Evolutionary conservation across 23 tunicate species (phyloP), one percentile per base, ranked within the genome.

Genomic region (Halocynthia aurantium): DNA sequence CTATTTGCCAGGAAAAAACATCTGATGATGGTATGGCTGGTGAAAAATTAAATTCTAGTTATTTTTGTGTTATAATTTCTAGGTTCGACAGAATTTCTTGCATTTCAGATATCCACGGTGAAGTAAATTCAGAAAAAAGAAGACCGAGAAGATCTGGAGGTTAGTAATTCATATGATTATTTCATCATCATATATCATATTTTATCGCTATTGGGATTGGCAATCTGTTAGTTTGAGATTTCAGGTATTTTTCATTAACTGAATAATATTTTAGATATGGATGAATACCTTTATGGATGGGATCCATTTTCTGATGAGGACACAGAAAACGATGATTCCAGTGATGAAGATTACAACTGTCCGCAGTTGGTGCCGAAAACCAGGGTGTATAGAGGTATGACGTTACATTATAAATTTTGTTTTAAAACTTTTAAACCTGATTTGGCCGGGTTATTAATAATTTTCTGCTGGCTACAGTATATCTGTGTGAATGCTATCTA

Each of bases 321-420:
- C 67, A 87, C 96, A 52, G 96, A 89, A 73, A 89, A 89, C 63
- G 96, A 89, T 64, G 88, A 89, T 69, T 89, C 96, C 10, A 76
- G 87, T 73, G 96, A 89, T 76, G 96, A 89, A 62, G 96, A 89
- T 71, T 89, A 85, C 52, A 76, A 55, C 51, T 89, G 96, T 53
- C 88, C 88, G 15, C 12, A 50, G 61, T 51, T 40, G 19, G 66
- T 58, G 50, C 61, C 61, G 10, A 76, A 10, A 8, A 76, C 60
- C 68, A 56, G 80, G 13, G 61, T 31, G 68, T 49, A 76, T 53
- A 56, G 10, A 22, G 80, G 80, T 8, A 17, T 50, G 69, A 40
- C 71, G 82, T 50, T 72, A 31, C 44, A 31, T 0, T 31, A 31
- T 31, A 31, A 31, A 31, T 0, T 31, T 31, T 31, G 44, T 31